Evolutionary conservation across 2,888 invertebrate species (phyloP).

Genomic region (Ditula angustiorana): DNA sequence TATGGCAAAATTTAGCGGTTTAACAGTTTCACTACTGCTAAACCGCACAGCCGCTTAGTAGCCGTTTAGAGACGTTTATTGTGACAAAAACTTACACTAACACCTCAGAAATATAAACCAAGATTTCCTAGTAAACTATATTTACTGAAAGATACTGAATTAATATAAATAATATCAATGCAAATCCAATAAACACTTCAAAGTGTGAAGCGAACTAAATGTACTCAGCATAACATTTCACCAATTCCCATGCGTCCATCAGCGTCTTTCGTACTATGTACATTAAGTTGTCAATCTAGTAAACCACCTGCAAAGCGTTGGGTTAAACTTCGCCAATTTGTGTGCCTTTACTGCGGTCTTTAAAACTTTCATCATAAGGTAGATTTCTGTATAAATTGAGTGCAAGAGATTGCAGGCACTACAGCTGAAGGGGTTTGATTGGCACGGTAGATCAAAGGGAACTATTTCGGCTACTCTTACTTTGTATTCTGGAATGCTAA

Average conservation of each 20-base stretch:
- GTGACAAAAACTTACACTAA: too few relatives aligned
- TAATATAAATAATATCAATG: constrained; percentile 10
- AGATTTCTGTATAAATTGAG: not conserved
- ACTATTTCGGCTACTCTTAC: constrained; percentile 11
- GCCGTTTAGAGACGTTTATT: too few relatives aligned
- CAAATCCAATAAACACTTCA: constrained; percentile 18
- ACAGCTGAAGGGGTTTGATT: constrained; percentile 12
- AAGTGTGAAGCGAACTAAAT: not conserved
- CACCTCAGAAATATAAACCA: too few relatives aligned
- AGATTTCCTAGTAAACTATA: not conserved
- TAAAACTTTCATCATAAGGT: not conserved
- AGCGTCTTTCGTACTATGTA: not conserved
- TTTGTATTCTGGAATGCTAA: constrained; percentile 14
- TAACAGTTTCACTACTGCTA: too few relatives aligned
- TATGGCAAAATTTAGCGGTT: too few relatives aligned
- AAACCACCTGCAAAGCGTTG: not conserved
- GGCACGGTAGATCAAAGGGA: constrained; percentile 35
- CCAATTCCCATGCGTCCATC: not conserved
- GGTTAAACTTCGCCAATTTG: not conserved
- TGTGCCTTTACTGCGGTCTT: not conserved
- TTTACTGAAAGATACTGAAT: not conserved
- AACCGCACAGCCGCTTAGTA: too few relatives aligned
- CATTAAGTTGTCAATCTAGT: not conserved
- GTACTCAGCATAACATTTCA: not conserved
- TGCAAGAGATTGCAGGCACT: not conserved